Percentiles rank a stretch among this genome's conserved stretches.
Conservation (phyloP, 53 echinoderm and acorn worm genomes). For the Astropecten irregularis region DNA sequence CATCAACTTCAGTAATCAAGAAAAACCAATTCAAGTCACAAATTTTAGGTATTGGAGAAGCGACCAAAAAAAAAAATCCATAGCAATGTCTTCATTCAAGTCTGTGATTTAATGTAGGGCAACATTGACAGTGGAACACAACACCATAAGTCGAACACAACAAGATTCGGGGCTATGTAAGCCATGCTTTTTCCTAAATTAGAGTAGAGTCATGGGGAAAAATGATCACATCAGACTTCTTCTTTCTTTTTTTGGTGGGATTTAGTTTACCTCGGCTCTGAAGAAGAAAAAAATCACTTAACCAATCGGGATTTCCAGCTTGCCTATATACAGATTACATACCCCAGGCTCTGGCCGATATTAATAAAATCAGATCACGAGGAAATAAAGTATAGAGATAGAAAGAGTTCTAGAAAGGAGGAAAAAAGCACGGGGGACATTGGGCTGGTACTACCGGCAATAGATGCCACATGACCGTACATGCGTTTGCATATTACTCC, state of each 20-base stretch:
- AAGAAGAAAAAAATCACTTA: slow-evolving; percentile 40
- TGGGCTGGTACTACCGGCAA: slow-evolving; percentile 18
- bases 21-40: too few relatives aligned
- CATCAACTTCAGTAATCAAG: too few relatives aligned
- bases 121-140: neutral
- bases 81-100: too few relatives aligned
- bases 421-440: neutral
- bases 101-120: too few relatives aligned
- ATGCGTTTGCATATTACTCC: slow-evolving; percentile 21
- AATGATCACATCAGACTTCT: too few relatives aligned
- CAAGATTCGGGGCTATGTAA: too few relatives aligned
- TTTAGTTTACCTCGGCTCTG: too few relatives aligned
- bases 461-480: slow-evolving; percentile 13
- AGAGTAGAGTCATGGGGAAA: too few relatives aligned
- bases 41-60: too few relatives aligned
- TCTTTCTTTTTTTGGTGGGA: too few relatives aligned
- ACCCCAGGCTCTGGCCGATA: slow-evolving; percentile 39
- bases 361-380: slow-evolving; percentile 55
- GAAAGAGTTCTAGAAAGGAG: neutral
- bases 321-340: slow-evolving; percentile 34
- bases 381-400: neutral
- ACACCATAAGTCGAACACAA: neutral
- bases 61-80: too few relatives aligned
- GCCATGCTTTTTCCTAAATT: too few relatives aligned
- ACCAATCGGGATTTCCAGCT: slow-evolving; percentile 28